Conservation (phyloP, 23 tunicate genomes). For the Ciona savignyi region DNA sequence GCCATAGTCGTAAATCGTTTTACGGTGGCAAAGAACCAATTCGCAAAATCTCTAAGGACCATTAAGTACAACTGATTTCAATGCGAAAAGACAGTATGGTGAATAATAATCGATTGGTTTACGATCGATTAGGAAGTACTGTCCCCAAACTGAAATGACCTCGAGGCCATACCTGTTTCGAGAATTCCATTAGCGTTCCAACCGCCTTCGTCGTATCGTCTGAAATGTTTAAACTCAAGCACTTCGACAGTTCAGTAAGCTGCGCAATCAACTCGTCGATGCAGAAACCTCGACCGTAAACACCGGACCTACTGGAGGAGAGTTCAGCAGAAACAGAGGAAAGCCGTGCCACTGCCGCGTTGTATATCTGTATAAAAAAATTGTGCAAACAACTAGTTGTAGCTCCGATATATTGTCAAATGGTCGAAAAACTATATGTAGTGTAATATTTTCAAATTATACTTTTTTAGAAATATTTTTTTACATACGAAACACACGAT, state of each 20-base stretch:
- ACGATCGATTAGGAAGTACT: background rate
- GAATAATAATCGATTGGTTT: background rate
- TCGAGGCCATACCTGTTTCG: background rate
- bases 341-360: background rate
- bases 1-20: too few relatives aligned
- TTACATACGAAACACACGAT: too few relatives aligned
- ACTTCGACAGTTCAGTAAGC: background rate
- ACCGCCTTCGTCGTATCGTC: background rate
- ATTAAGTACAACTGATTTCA: too few relatives aligned
- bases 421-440: too few relatives aligned
- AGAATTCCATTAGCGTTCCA: background rate
- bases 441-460: too few relatives aligned
- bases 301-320: background rate
- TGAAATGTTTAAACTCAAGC: background rate
- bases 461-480: too few relatives aligned
- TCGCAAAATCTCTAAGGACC: too few relatives aligned
- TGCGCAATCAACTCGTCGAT: background rate
- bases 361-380: too few relatives aligned
- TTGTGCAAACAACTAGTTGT: too few relatives aligned
- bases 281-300: background rate
- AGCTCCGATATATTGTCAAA: too few relatives aligned
- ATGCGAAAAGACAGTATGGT: background rate
- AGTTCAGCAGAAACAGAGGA: background rate
- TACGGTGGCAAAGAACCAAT: too few relatives aligned
- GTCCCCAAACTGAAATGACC: too few relatives aligned